Conservation (phyloP, 1,140 invertebrate species). For the Nomia melanderi region DNA sequence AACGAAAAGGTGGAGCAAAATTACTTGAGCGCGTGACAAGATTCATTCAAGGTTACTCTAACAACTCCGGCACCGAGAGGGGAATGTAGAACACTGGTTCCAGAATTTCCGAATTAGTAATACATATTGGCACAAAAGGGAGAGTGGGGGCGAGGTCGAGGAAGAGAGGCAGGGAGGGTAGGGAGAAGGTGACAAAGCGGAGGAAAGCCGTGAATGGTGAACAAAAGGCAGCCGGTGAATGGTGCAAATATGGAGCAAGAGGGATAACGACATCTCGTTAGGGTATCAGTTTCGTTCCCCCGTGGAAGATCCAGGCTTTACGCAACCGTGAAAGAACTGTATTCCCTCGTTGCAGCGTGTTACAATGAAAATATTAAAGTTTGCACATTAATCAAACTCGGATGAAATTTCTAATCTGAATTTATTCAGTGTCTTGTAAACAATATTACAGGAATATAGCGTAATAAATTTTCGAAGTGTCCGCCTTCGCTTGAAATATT, state of each 20-base stretch:
- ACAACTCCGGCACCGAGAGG: background rate
- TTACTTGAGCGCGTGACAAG: background rate
- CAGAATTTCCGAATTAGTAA: slow-evolving; percentile 26
- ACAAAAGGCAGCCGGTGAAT: background rate
- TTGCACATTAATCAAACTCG: no score
- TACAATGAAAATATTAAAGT: no score
- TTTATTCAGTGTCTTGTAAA: no score
- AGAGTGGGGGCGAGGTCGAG: no score
- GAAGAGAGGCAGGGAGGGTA: no score
- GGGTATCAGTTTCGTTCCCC: slow-evolving; percentile 15
- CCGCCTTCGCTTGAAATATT: no score
- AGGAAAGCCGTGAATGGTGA: background rate
- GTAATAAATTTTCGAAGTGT: no score
- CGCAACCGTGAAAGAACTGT: slow-evolving; percentile 12
- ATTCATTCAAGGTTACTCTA: background rate
- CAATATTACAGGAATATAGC: no score
- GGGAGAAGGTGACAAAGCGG: background rate
- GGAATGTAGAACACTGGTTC: background rate
- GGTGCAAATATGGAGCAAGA: slow-evolving; percentile 8
- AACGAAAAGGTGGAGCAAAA: background rate
- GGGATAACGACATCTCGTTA: slow-evolving; percentile 45
- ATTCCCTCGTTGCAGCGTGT: background rate
- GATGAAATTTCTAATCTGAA: no score
- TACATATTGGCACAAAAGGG: background rate
- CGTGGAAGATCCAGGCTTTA: slow-evolving; percentile 8